Evolutionary conservation across 2,113 vertebrate genomes (phyloP).

Genomic region (Tyrannus savana): DNA sequence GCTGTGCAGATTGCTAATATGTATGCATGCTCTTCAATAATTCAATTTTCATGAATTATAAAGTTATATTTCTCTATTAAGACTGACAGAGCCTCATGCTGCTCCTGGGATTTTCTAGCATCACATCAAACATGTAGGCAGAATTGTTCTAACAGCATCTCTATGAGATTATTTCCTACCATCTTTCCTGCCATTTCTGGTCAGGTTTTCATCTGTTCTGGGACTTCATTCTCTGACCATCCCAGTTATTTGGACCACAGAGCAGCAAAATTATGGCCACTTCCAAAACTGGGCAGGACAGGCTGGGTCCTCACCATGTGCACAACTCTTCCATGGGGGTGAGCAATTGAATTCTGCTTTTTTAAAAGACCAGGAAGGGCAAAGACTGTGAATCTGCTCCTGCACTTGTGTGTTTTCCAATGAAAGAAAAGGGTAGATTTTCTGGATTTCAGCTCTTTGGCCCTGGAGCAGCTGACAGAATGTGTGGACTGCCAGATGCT

Average conservation of each 20-base stretch:
- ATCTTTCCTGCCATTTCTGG: not conserved
- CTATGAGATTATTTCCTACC: not conserved
- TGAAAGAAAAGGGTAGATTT: not conserved
- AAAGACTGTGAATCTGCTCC: not conserved
- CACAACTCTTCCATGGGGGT: not conserved
- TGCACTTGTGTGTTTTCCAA: not conserved
- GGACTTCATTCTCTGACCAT: not conserved
- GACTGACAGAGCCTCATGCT: not conserved
- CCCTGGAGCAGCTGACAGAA: not conserved
- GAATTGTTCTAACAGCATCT: not conserved
- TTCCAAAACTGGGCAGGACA: not conserved
- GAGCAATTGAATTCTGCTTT: not conserved
- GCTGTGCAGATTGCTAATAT: not conserved
- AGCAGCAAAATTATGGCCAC: not conserved
- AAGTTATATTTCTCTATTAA: not conserved
- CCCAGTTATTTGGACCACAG: not conserved
- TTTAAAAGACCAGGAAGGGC: not conserved
- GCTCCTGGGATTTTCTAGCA: slow-evolving; percentile 7
- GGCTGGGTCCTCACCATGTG: not conserved
- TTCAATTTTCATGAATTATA: slow-evolving; percentile 4
- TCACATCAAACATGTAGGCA: not conserved
- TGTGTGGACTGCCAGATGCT: not conserved
- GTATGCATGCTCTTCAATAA: not conserved
- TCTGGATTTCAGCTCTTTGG: not conserved
- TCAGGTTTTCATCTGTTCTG: not conserved